phyloP scores from a whole-genome alignment of 2,113 vertebrate genomes.

The Eira barbara region DNA sequence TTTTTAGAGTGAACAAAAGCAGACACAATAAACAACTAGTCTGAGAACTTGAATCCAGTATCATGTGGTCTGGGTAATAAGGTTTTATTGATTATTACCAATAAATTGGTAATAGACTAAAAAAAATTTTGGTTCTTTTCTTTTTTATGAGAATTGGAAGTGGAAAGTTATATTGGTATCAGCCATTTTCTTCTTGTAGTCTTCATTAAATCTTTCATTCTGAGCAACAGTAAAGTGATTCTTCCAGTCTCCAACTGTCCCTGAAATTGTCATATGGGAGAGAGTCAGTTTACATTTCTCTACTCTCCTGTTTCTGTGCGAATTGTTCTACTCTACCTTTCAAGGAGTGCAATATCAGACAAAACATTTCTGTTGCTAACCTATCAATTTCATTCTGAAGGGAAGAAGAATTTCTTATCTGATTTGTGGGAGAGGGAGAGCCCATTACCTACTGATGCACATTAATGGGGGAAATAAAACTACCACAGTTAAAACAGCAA shows the following conservation, averaged over 20 bases:
- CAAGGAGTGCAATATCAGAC: background rate
- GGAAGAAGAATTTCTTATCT: background rate
- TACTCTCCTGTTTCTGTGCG: background rate
- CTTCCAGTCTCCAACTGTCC: slow-evolving; percentile 90
- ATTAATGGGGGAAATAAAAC: too few species aligned
- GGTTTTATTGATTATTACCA: background rate
- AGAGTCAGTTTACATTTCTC: background rate
- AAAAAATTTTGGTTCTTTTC: background rate
- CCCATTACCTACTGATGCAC: background rate
- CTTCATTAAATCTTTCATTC: slow-evolving; percentile 85
- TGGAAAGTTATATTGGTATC: slow-evolving; percentile 75
- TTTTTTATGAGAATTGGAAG: slow-evolving; percentile 34
- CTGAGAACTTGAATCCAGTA: background rate
- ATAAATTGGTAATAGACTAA: background rate
- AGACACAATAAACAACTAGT: background rate
- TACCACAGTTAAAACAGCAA: background rate
- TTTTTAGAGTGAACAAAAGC: background rate
- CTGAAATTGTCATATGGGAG: slow-evolving; percentile 71
- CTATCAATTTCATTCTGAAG: background rate
- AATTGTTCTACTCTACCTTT: background rate
- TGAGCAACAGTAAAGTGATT: slow-evolving; percentile 91
- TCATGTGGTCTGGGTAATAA: background rate
- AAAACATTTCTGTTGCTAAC: background rate
- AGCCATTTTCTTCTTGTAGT: slow-evolving; percentile 79
- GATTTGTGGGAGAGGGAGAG: background rate